phyloP scores from a whole-genome alignment of 2,113 vertebrate genomes.

The Manacus vitellinus region DNA sequence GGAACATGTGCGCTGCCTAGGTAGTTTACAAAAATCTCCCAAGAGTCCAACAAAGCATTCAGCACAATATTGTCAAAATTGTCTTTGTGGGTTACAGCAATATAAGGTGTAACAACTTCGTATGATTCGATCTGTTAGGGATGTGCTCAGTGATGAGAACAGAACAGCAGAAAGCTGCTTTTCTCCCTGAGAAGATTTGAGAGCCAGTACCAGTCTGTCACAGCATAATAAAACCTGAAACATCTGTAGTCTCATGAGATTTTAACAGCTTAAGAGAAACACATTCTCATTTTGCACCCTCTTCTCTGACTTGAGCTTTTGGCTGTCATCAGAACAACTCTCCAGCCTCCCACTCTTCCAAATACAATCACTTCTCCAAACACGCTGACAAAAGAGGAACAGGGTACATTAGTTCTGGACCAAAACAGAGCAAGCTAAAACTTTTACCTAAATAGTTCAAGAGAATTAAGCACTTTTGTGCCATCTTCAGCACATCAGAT shows the following conservation, averaged over 20 bases:
- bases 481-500: neutral
- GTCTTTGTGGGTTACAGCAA: neutral
- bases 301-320: neutral
- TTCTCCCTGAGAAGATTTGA: neutral
- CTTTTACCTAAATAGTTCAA: neutral
- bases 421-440: neutral
- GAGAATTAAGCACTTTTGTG: neutral
- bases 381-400: neutral
- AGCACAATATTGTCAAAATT: neutral
- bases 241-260: neutral
- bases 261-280: neutral
- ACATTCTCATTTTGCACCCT: neutral
- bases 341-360: neutral
- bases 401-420: neutral
- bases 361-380: neutral
- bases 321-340: neutral
- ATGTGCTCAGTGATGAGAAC: neutral
- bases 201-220: neutral
- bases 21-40: neutral
- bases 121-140: neutral
- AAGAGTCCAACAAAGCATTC: neutral
- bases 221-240: neutral
- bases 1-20: neutral
- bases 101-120: neutral
- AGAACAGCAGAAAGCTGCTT: neutral